Percentiles rank a stretch among this genome's conserved stretches.
Evolutionary conservation across 1,140 invertebrate genomes (phyloP).

Genomic region (Helicoverpa armigera): DNA sequence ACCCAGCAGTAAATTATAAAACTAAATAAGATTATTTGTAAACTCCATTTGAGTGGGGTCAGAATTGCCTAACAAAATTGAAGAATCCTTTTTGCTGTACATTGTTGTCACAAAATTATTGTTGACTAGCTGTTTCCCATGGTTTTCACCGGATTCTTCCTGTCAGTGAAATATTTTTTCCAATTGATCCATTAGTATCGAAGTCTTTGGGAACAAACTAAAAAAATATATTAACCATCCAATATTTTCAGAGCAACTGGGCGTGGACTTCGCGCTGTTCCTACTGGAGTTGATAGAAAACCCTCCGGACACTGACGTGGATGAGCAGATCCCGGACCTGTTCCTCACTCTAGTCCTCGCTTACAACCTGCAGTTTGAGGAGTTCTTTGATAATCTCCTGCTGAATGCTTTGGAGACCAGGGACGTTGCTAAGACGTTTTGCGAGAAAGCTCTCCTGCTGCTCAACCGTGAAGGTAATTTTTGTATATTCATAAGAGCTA

Average conservation of each 20-base stretch:
- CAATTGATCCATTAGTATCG: too few relatives aligned
- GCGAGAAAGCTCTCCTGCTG: constrained; percentile 94
- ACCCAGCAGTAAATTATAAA: too few relatives aligned
- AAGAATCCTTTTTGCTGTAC: too few relatives aligned
- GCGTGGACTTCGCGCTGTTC: constrained; percentile 92
- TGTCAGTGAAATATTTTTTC: too few relatives aligned
- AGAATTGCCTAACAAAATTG: too few relatives aligned
- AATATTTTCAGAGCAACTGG: constrained; percentile 89
- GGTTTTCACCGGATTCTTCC: too few relatives aligned
- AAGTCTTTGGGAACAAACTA: background rate
- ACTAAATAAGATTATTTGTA: too few relatives aligned
- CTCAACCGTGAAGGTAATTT: constrained; percentile 94
- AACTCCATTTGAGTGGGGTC: too few relatives aligned
- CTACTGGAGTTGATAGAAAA: constrained; percentile 93
- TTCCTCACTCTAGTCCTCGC: constrained; percentile 94
- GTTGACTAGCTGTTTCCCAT: too few relatives aligned
- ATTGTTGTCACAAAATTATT: too few relatives aligned
- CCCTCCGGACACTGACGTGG: constrained; percentile 91
- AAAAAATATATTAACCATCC: background rate
- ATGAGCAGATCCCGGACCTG: constrained; percentile 93
- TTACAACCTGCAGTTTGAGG: constrained; percentile 95
- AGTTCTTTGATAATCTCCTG: constrained; percentile 90
- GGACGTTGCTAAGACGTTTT: constrained; percentile 93
- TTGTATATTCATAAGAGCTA: background rate
- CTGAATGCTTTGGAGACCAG: constrained; percentile 91